These are phyloP conservation scores for Cyclargus thomasi DNA, from an alignment of 1,140 invertebrate species.

Conservation along the genomic window DNA sequence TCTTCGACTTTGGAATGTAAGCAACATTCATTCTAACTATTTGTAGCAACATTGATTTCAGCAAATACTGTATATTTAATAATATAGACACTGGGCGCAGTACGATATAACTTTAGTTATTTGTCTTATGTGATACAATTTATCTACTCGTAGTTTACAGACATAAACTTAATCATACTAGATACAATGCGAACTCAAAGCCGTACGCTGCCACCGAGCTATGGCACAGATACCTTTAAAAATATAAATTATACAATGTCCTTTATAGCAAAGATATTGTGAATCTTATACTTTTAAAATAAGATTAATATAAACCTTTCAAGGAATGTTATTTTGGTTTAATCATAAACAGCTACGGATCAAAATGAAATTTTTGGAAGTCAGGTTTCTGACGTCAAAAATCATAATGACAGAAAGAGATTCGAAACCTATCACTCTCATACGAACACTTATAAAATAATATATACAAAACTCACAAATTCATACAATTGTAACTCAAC, in stretches of 20 bases:
- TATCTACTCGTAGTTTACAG: slow-evolving; percentile 60
- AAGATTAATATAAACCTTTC: slow-evolving; percentile 14
- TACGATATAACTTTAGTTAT: slow-evolving; percentile 44
- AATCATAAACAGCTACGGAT: slow-evolving; percentile 14
- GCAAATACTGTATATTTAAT: slow-evolving; percentile 33
- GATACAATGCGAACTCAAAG: slow-evolving; percentile 58
- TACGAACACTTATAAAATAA: slow-evolving; percentile 70
- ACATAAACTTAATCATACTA: slow-evolving; percentile 61
- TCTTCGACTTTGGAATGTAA: slow-evolving; percentile 40
- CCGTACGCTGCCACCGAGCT: slow-evolving; percentile 63
- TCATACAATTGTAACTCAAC: slow-evolving; percentile 57
- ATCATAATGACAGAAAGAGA: slow-evolving; percentile 55
- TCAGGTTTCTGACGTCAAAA: not conserved
- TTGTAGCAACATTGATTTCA: slow-evolving; percentile 35
- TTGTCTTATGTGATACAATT: slow-evolving; percentile 60
- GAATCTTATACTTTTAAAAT: slow-evolving; percentile 19
- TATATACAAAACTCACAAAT: slow-evolving; percentile 70
- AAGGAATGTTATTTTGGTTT: slow-evolving; percentile 21
- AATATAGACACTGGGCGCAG: slow-evolving; percentile 50
- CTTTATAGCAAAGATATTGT: slow-evolving; percentile 41
- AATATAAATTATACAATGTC: slow-evolving; percentile 55
- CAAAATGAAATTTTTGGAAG: slow-evolving; percentile 23
- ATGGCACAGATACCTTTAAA: slow-evolving; percentile 70
- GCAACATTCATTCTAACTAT: slow-evolving; percentile 38
- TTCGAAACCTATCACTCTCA: slow-evolving; percentile 71